These are phyloP conservation scores for Lepilemur septentrionalis DNA, from an alignment of 2,797 vertebrate genomes.

Conservation along the genomic window DNA sequence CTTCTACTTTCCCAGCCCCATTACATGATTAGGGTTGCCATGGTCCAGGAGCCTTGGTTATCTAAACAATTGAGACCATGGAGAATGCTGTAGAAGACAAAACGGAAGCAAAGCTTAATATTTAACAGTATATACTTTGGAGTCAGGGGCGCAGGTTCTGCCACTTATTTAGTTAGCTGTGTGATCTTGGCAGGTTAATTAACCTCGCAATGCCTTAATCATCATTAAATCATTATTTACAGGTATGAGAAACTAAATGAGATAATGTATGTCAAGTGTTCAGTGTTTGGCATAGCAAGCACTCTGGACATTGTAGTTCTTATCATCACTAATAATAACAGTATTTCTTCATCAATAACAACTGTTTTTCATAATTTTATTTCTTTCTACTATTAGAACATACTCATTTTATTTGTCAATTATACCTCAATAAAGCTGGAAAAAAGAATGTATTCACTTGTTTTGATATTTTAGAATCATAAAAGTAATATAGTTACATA, in stretches of 20 bases:
- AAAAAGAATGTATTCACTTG: background rate
- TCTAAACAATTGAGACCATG: background rate
- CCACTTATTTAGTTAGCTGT: background rate
- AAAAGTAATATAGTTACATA: background rate
- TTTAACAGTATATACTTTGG: background rate
- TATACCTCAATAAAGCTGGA: background rate
- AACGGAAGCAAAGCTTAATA: background rate
- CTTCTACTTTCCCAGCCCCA: background rate
- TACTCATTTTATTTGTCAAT: background rate
- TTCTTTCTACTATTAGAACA: conserved; percentile 5
- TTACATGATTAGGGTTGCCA: background rate
- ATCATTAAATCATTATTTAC: background rate
- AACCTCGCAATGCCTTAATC: background rate
- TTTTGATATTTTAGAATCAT: conserved; percentile 23
- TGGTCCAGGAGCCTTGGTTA: background rate
- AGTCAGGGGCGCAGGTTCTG: background rate
- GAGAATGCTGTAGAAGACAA: background rate
- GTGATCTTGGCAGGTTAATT: background rate
- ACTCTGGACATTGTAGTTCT: background rate
- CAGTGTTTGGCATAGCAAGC: background rate
- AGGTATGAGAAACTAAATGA: background rate
- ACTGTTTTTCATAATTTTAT: conserved; percentile 25
- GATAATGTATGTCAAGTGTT: background rate
- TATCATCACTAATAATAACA: conserved; percentile 11
- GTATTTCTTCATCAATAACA: background rate